These are phyloP conservation scores for Tuberolachnus salignus DNA, from an alignment of 2,888 invertebrate genomes.

Conservation along the genomic window DNA sequence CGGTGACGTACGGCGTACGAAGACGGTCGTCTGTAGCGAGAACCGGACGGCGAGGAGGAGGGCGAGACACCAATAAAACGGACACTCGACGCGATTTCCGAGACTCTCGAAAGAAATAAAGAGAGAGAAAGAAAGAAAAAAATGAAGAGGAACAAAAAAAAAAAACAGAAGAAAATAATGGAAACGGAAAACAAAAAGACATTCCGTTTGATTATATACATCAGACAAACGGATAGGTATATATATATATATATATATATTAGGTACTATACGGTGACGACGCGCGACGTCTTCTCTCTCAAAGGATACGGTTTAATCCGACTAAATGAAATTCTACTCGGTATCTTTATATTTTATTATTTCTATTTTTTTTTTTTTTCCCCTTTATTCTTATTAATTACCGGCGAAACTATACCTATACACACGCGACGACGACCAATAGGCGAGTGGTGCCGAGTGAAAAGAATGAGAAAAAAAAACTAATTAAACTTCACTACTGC, in stretches of 20 bases:
- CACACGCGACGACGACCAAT: not conserved
- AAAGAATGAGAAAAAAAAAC: slow-evolving; percentile 1
- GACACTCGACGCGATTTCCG: slow-evolving; percentile 24
- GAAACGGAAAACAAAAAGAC: not conserved
- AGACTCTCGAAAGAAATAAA: slow-evolving; percentile 19
- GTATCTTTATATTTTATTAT: not conserved
- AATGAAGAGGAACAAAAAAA: not conserved
- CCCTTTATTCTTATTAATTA: slow-evolving; percentile 29
- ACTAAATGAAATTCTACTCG: not conserved
- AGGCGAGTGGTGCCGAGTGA: not conserved
- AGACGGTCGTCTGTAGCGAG: too few species aligned
- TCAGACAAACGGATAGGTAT: not conserved
- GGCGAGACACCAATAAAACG: slow-evolving; percentile 23
- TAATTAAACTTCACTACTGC: slow-evolving; percentile 7
- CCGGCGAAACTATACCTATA: not conserved
- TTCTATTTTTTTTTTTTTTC: not conserved
- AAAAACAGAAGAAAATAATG: not conserved
- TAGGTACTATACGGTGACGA: too few species aligned
- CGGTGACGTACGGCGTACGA: too few species aligned
- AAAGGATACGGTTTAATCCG: not conserved
- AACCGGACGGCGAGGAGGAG: not conserved
- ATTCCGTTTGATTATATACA: not conserved
- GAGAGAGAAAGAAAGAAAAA: not conserved
- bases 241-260: not conserved
- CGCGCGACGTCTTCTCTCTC: too few species aligned